These are phyloP conservation scores for Thera obeliscata DNA, from an alignment of 2,888 invertebrate species.

Conservation along the genomic window DNA sequence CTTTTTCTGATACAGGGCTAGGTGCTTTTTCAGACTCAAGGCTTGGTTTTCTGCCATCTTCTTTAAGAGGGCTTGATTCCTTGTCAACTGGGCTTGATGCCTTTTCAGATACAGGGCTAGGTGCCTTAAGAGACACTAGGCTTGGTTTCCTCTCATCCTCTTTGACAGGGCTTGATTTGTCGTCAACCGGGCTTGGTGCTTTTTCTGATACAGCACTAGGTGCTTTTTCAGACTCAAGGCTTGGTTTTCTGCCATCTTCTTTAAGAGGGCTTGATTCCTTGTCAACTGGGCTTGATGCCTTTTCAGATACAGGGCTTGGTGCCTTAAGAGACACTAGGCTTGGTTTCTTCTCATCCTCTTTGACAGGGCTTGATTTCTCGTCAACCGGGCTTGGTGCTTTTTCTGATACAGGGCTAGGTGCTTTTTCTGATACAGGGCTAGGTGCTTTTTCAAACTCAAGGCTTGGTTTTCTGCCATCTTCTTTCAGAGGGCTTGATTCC, in stretches of 20 bases:
- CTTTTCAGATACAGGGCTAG: too few species aligned
- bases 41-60: slow-evolving; percentile 12
- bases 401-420: slow-evolving; percentile 2
- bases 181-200: background rate
- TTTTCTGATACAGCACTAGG: slow-evolving; percentile 20
- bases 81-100: too few species aligned
- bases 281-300: background rate
- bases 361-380: slow-evolving; percentile 11
- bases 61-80: background rate
- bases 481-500: background rate
- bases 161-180: slow-evolving; percentile 8
- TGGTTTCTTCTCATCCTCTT: slow-evolving; percentile 3
- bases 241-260: background rate
- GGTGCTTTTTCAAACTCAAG: background rate
- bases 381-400: slow-evolving; percentile 24
- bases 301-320: slow-evolving; percentile 2
- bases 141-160: slow-evolving; percentile 18
- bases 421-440: background rate
- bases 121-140: background rate
- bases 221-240: slow-evolving; percentile 22
- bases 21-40: slow-evolving; percentile 1
- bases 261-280: slow-evolving; percentile 10
- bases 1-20: slow-evolving; percentile 23
- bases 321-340: slow-evolving; percentile 25
- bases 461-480: too few species aligned